Base-by-base conservation (phyloP, 2,113 vertebrate species). In the Tinamus guttatus region DNA sequence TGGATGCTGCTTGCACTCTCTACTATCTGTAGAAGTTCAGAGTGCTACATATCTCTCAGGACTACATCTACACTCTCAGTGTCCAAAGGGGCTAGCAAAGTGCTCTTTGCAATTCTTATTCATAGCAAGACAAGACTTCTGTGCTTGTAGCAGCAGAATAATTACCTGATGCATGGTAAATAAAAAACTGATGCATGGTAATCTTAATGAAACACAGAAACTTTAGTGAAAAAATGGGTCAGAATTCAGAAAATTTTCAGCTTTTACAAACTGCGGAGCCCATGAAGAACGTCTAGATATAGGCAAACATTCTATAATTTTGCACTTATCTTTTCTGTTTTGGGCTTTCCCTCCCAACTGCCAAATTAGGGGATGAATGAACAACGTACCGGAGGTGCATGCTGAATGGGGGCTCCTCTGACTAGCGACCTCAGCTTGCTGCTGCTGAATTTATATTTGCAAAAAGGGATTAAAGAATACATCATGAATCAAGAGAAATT, bases 51-150 rank as follows among this genome's bases (percentile, higher is more conserved):
- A 49, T n/a, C 40, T 71, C 49, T 65, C 70, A 51, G 43, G 54
- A 73, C 7, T 65, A 18, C 7, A 6, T 30, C 32, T 16, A 2
- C 10, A 4, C 5, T 41, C 30, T 16, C 3, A 1, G 20, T 34
- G 11, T 30, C 60, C 40, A 30, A 71, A 76, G 76, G 59, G 49
- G 5, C n/a, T 2, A 4, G 16, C 52, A 76, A 85, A 5, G 21
- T 49, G 12, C 4, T 2, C 40, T 85, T 78, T 32, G 21, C 21
- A 87, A 34, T 19, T 51, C 22, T 75, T 56, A 8, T 9, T 43
- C 11, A 38, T 5, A 68, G 16, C 14, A 93, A 49, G 63, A 80
- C 12, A 89, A 73, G 40, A 7, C 41, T 80, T 24, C 9, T 82
- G 11, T 71, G 52, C 51, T 58, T 68, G 6, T 28, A 89, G 36